Conservation (phyloP, 2,113 vertebrate species). For the Phycodurus eques region DNA sequence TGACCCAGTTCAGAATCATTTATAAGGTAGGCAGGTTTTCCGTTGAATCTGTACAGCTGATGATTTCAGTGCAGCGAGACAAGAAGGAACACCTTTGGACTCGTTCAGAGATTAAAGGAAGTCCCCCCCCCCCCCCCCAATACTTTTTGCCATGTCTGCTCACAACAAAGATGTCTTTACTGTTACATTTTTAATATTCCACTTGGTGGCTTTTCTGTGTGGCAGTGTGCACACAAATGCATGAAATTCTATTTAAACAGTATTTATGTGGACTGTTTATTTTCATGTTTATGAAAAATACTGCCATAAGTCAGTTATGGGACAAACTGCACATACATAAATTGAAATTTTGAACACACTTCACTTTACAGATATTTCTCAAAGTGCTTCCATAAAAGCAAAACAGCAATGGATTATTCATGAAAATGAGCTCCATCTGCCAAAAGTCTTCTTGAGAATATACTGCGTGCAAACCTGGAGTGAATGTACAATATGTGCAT, state of each 20-base stretch:
- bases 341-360: not conserved
- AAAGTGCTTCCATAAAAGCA: not conserved
- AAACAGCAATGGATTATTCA: not conserved
- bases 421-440: constrained; percentile 1
- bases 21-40: constrained; percentile 3
- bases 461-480: not conserved
- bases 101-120: not conserved
- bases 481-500: not conserved
- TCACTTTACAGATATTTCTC: not conserved
- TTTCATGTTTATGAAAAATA: not conserved
- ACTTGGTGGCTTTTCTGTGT: not conserved
- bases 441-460: not conserved
- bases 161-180: not conserved
- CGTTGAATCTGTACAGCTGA: not conserved
- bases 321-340: not conserved
- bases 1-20: not conserved
- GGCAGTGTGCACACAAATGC: not conserved
- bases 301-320: not conserved
- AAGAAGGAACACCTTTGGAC: not conserved
- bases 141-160: not conserved
- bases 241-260: not conserved
- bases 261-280: not conserved
- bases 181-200: not conserved
- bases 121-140: too few relatives aligned
- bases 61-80: not conserved